Evolutionary conservation across 2,888 invertebrate genomes (phyloP).

Genomic region (Cataglyphis albicans): DNA sequence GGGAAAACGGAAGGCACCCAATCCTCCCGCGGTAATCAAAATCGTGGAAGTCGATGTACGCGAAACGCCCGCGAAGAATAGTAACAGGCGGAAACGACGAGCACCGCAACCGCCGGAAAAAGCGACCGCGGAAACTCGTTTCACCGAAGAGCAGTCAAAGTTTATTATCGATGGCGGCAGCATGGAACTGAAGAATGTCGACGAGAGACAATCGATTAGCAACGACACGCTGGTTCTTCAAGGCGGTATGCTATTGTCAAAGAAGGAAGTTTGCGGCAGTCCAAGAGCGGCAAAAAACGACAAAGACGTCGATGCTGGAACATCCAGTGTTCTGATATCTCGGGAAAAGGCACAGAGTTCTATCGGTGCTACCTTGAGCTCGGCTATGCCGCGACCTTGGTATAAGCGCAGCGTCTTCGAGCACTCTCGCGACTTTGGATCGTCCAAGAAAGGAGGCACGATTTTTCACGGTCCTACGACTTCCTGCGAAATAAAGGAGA

Average conservation of each 20-base stretch:
- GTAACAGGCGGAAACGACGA: conserved; percentile 85
- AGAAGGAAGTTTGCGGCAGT: conserved; percentile 64
- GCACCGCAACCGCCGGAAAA: conserved; percentile 87
- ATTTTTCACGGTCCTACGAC: conserved; percentile 72
- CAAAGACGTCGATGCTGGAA: conserved; percentile 6
- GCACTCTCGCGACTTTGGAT: conserved; percentile 80
- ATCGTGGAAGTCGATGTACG: conserved; percentile 64
- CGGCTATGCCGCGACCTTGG: conserved; percentile 88
- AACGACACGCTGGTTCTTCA: conserved; percentile 83
- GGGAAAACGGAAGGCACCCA: conserved; percentile 92
- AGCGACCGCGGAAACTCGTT: conserved; percentile 45
- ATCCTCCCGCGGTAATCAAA: conserved; percentile 87
- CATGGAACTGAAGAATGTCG: conserved; percentile 64
- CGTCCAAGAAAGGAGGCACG: conserved; percentile 74
- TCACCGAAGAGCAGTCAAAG: conserved; percentile 57
- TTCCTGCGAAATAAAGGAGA: conserved; percentile 70
- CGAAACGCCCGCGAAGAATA: conserved; percentile 59
- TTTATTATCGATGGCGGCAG: conserved; percentile 62
- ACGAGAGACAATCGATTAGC: conserved; percentile 75
- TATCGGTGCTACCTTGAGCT: conserved; percentile 67
- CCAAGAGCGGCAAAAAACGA: conserved; percentile 46
- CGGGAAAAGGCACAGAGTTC: conserved; percentile 55
- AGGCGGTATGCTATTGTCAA: conserved; percentile 80
- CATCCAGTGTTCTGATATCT: conserved; percentile 35
- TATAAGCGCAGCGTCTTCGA: conserved; percentile 88